Evolutionary conservation across 2,113 vertebrate genomes (phyloP).

Genomic region (Climacteris rufus): DNA sequence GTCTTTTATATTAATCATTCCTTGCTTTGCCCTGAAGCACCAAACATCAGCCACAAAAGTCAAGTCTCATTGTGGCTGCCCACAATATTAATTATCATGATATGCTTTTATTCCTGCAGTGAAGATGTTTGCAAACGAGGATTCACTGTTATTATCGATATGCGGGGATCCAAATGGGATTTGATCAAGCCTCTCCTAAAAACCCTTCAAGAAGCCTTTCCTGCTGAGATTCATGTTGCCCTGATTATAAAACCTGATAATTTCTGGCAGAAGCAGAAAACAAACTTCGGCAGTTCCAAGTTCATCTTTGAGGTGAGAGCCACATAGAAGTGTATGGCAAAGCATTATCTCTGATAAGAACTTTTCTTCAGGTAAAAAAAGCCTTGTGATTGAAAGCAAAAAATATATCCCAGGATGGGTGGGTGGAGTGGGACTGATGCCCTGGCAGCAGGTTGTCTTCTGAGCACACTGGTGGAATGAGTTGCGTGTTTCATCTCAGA

Average conservation of each 20-base stretch:
- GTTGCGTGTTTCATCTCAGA: background rate
- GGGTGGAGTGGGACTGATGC: background rate
- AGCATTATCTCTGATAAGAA: background rate
- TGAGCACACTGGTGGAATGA: background rate
- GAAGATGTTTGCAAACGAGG: conserved; percentile 97
- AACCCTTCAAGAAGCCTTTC: conserved; percentile 95
- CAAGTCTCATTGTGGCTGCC: background rate
- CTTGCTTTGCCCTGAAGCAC: background rate
- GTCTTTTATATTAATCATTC: background rate
- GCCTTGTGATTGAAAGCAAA: background rate
- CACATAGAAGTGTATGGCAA: background rate
- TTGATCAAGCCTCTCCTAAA: conserved; percentile 97
- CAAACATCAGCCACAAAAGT: background rate
- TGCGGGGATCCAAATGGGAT: conserved; percentile 98
- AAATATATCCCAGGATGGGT: background rate
- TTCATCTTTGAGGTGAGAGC: conserved; percentile 95
- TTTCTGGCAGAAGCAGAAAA: conserved; percentile 99
- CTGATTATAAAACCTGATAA: conserved; percentile 99
- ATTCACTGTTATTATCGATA: conserved; percentile 98
- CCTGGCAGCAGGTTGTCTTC: background rate
- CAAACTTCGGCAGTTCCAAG: conserved; percentile 98
- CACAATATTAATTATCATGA: background rate
- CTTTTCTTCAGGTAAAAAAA: background rate
- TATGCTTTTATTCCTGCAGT: conserved; percentile 70
- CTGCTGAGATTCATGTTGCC: conserved; percentile 93